Evolutionary conservation across 2,797 vertebrate species (phyloP).

Genomic region (Enteromius treurensis): DNA sequence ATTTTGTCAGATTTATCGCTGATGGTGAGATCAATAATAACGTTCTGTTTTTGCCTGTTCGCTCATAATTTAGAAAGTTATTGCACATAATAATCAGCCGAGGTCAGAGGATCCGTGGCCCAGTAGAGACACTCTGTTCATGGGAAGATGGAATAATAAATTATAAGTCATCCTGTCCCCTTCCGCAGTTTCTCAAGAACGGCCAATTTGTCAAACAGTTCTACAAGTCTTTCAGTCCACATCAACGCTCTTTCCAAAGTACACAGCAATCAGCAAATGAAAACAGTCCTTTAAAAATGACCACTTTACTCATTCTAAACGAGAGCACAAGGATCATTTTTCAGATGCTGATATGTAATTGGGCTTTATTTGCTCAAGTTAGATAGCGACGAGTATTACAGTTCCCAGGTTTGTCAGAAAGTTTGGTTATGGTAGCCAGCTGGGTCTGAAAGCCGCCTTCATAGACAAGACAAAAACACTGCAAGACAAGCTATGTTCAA

Average conservation of each 20-base stretch:
- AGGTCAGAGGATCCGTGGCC: conserved; percentile 48
- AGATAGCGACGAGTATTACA: conserved; percentile 44
- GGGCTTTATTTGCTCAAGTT: conserved; percentile 38
- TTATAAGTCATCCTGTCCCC: conserved; percentile 61
- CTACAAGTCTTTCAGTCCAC: conserved; percentile 54
- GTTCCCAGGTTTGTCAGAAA: conserved; percentile 37
- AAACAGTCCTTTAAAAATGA: conserved; percentile 61
- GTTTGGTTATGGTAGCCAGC: conserved; percentile 34
- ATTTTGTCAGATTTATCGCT: conserved; percentile 33
- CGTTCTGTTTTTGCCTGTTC: background rate
- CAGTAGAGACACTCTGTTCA: conserved; percentile 57
- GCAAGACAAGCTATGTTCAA: conserved; percentile 5
- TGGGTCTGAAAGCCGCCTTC: conserved; percentile 1
- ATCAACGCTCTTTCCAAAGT: conserved; percentile 64
- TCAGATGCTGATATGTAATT: conserved; percentile 44
- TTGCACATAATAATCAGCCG: conserved; percentile 1
- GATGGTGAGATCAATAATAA: conserved; percentile 12
- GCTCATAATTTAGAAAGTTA: conserved; percentile 4
- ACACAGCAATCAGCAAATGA: conserved; percentile 68
- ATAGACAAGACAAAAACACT: conserved; percentile 10
- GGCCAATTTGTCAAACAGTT: conserved; percentile 61
- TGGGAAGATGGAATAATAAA: conserved; percentile 54
- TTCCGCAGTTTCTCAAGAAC: conserved; percentile 56
- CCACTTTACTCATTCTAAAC: conserved; percentile 58
- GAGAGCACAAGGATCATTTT: conserved; percentile 49